Evolutionary conservation across 2,888 invertebrate genomes (phyloP).

Genomic region (Phania funesta): DNA sequence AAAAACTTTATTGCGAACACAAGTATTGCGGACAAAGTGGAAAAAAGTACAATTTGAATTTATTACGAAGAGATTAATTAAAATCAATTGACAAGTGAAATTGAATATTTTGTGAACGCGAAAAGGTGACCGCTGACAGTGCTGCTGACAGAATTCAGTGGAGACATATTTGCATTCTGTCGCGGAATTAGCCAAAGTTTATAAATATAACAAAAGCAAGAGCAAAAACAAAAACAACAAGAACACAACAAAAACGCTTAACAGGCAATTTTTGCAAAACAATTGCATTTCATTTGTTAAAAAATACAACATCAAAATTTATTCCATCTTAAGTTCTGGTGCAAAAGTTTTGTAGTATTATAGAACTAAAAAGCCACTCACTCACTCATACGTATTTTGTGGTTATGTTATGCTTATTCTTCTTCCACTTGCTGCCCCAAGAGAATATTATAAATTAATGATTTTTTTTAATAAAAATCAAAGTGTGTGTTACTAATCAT

Average conservation of each 20-base stretch:
- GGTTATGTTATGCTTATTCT: constrained; percentile 28
- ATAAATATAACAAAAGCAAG: constrained; percentile 1
- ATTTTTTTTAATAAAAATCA: neutral
- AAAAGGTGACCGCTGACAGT: neutral
- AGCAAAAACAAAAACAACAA: neutral
- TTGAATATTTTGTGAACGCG: constrained; percentile 12
- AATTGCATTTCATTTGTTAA: neutral
- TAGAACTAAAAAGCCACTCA: neutral
- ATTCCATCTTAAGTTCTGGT: no score
- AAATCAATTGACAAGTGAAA: constrained; percentile 55
- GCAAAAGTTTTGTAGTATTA: no score
- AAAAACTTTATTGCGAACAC: constrained; percentile 16
- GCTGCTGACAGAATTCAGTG: constrained; percentile 2
- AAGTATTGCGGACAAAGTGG: constrained; percentile 13
- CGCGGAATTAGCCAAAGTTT: constrained; percentile 8
- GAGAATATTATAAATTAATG: constrained; percentile 11
- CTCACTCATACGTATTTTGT: constrained; percentile 25
- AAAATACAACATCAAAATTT: neutral
- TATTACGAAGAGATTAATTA: constrained; percentile 44
- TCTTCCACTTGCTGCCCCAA: neutral
- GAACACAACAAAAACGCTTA: constrained; percentile 29
- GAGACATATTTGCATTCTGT: constrained; percentile 11
- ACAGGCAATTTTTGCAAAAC: constrained; percentile 10
- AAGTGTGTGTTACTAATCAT: neutral
- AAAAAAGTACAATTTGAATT: neutral